Conservation (phyloP, 2,888 invertebrate species). For the Drosophila nigricruria region DNA sequence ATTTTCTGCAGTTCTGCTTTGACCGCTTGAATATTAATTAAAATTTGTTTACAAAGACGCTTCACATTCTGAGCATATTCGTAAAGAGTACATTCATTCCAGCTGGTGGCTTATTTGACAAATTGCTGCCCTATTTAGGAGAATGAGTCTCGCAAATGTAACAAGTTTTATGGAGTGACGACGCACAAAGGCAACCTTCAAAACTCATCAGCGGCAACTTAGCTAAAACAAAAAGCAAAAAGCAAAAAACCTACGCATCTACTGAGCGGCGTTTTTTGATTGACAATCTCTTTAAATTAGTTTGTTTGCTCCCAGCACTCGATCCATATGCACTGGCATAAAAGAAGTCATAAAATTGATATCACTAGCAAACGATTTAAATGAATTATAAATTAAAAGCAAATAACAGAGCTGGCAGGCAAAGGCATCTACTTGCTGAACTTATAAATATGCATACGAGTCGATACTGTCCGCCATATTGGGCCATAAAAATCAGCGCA, state of each 20-base stretch:
- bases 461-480: constrained; percentile 48
- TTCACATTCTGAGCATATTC: constrained; percentile 36
- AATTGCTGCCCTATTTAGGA: constrained; percentile 23
- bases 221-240: constrained; percentile 41
- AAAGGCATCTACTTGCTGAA: constrained; percentile 31
- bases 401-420: constrained; percentile 36
- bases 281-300: constrained; percentile 51
- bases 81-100: constrained; percentile 3
- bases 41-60: constrained; percentile 40
- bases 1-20: neutral
- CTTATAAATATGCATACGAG: constrained; percentile 72
- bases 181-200: constrained; percentile 24
- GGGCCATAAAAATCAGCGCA: constrained; percentile 58
- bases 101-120: constrained; percentile 19
- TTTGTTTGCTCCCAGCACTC: constrained; percentile 12
- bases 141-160: constrained; percentile 10
- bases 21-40: constrained; percentile 56
- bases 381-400: constrained; percentile 51
- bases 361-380: constrained; percentile 20
- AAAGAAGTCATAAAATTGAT: constrained; percentile 46
- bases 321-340: neutral
- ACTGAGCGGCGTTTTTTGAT: constrained; percentile 34
- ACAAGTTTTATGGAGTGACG: constrained; percentile 30
- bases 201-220: constrained; percentile 33
- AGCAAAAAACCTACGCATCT: constrained; percentile 39